Evolutionary conservation across 2,797 vertebrate species (phyloP), one percentile per base, ranked within the genome.

Genomic region (Enteromius afrohamiltoni): DNA sequence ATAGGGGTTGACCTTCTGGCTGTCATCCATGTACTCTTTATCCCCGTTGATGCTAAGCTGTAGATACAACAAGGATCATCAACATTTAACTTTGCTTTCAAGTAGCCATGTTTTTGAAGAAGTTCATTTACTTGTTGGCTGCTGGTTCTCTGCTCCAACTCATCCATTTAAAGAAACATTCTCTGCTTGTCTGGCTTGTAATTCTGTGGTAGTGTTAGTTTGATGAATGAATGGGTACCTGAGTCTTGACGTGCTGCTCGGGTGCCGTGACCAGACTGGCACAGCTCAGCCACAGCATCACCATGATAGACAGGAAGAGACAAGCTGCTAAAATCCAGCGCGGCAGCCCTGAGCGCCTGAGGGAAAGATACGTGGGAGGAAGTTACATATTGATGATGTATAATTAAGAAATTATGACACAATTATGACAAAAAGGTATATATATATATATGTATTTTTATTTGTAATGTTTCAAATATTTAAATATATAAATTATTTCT

Each of bases 241-340:
- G 96, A 11, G 95, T 94, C 92, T 96, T 97, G 91, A 98, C 87
- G 83, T 97, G 97, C 89, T 98, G 97, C 90, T 98, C 96, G 0
- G 97, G 98, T 0, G 97, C 96, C 0, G 97, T 97, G 88, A 98
- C 97, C 47, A 98, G 91, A 23, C 97, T 97, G 90, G 97, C 98
- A 14, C 98, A 99, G 92, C 97, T 98, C 68, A 99, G 95, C 97
- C 98, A 99, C 87, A 99, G 88, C 97, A 99, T 98, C 85, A 98
- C 96, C 95, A 98, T 94, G 91, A 99, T 95, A 6, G 97, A 99
- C 77, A 99, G 93, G 92, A 98, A 97, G 89, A 99, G 96, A 88
- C 97, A 99, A 70, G 96, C 96, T 0, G 97, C 97, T 90, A 99
- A 93, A 90, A 98, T 97, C 98, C 98, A 99, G 40, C 97, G 96